Base-by-base conservation (phyloP, 2,797 vertebrate species). In the Acridotheres tristis region DNA sequence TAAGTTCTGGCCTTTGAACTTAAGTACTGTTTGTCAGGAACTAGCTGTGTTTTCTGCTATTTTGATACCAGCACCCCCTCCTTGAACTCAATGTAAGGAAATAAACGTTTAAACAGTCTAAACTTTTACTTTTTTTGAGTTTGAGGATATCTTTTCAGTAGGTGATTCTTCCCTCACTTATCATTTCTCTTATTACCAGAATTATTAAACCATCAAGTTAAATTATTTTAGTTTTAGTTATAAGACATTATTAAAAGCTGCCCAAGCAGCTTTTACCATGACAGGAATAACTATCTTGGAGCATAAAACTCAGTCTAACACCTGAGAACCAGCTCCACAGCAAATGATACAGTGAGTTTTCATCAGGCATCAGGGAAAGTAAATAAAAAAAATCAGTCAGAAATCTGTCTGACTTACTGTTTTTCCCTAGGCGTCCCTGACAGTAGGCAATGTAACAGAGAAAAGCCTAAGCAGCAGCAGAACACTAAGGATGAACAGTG, bases 1-100 rank as follows among this genome's bases (percentile, higher is more conserved):
- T 89, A 62, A 30, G 51, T 71, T 77, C 27, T 83, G n/a, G 58
- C 68, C 90, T 85, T 90, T 96, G 73, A 94, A 68, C 57, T 68
- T 48, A 15, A 57, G 61, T 48, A 42, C 48, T 58, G 36, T 80
- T 91, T 85, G 43, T 66, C 47, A 88, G 75, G 71, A 86, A 68
- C 58, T 29, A 58, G 38, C 8, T 10, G 8, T 21, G 47, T 38
- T 89, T 88, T 85, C 55, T 87, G 38, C 29, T 91, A 30, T 58
- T 78, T 77, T 38, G 63, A 79, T 71, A 72, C 27, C 13, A 53
- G 34, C 32, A 38, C 16, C 9, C 3, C 16, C 30, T 26, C 36
- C 43, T n/a, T 48, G 42, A 82, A 90, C 61, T 87, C 84, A 88
- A 10, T 51, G 48, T 50, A 87, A 79, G 59, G 55, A 86, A 94